Base-by-base conservation (phyloP, 2,888 invertebrate genomes). In the Bugula neritina region DNA sequence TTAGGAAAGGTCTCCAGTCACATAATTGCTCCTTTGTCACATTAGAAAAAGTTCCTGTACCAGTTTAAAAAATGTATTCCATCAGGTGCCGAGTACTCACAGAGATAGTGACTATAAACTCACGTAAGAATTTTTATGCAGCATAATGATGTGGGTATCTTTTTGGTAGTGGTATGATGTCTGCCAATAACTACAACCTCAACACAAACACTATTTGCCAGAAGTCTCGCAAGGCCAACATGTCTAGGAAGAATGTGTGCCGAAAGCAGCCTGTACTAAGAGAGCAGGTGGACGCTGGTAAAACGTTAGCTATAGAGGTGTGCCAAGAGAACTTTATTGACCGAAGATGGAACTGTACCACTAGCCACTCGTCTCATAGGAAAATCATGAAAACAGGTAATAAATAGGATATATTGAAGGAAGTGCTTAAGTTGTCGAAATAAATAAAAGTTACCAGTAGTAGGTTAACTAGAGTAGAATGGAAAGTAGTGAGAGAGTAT, bases 331-430 rank as follows among this genome's bases (percentile, higher is more conserved):
- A 94, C 86, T 94, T 94, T 84, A 86, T 87, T 72, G 86, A 89
- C 74, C 86, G 92, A 74, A 84, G 92, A 71, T 94, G 94, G 94
- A 95, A 94, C 82, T 94, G 94, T 80, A 91, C 92, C 0, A 88
- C 91, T 0, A 87, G 90, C 75, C 88, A 90, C 77, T 88, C 90
- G 77, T 92, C 92, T 76, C 89, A 93, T 85, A 89, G 90, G 83
- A 92, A 92, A 86, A 91, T 94, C 81, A 87, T 94, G 74, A 87
- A 91, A 83, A 90, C 90, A 88, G 94, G 94, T 94, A 85, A 87
- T 87, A 23, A 74, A 74, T 52, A 52, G 21, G 10, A 52, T 21
- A 52, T n/a, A n/a, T n/a, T n/a, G n/a, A n/a, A n/a, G n/a, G n/a
- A n/a, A n/a, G n/a, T n/a, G n/a, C n/a, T n/a, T n/a, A n/a, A n/a